Conservation (phyloP, 2,113 vertebrate genomes). For the Genyomyrus donnyi region DNA sequence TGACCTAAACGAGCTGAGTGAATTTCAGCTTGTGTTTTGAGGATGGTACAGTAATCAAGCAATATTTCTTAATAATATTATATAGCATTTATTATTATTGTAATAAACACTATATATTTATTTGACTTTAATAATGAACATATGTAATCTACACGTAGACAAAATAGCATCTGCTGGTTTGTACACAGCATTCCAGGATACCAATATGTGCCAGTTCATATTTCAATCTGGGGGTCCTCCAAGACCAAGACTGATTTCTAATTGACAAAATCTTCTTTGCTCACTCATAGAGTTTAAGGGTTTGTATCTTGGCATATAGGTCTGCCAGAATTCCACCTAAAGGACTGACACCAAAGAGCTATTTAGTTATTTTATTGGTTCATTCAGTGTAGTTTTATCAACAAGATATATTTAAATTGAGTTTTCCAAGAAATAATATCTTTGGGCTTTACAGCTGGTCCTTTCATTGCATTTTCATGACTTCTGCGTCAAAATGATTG, state of each 20-base stretch:
- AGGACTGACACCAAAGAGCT: background rate
- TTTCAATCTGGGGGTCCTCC: background rate
- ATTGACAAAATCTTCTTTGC: background rate
- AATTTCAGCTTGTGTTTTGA: background rate
- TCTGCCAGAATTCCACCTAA: background rate
- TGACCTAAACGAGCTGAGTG: background rate
- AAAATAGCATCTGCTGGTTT: background rate
- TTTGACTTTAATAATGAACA: background rate
- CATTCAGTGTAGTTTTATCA: background rate
- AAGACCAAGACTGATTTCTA: background rate
- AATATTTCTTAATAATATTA: background rate
- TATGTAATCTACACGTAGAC: background rate
- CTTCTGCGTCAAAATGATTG: background rate
- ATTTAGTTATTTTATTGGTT: background rate
- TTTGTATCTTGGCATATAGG: background rate
- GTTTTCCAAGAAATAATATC: background rate
- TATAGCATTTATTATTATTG: background rate
- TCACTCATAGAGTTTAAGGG: background rate
- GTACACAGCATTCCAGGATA: background rate
- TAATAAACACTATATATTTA: background rate
- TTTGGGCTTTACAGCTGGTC: background rate
- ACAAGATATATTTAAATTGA: background rate
- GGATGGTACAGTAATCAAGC: background rate
- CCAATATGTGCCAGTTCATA: background rate
- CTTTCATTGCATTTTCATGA: background rate